Evolutionary conservation across 2,888 invertebrate genomes (phyloP).

Genomic region (Pseudococcus viburni): DNA sequence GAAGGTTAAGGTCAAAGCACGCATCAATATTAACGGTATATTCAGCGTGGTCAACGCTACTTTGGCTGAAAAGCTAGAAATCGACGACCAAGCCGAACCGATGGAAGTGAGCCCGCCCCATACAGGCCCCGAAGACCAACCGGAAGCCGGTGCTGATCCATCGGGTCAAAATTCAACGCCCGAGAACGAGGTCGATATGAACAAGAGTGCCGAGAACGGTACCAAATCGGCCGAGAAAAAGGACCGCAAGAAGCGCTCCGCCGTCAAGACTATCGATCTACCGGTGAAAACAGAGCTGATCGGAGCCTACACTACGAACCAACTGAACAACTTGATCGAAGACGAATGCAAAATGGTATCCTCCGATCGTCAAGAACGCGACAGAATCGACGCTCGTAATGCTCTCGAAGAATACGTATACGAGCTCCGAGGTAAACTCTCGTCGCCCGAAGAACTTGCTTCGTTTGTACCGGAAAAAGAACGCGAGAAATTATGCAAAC

Average conservation of each 20-base stretch:
- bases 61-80: constrained; percentile 79
- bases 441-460: constrained; percentile 82
- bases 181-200: constrained; percentile 57
- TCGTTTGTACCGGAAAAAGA: constrained; percentile 83
- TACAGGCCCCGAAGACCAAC: constrained; percentile 70
- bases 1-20: constrained; percentile 95
- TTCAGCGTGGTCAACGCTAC: constrained; percentile 90
- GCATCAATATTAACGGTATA: constrained; percentile 94
- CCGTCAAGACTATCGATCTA: constrained; percentile 84
- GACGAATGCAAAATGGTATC: constrained; percentile 88
- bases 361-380: constrained; percentile 93
- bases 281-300: constrained; percentile 84
- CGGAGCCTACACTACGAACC: constrained; percentile 78
- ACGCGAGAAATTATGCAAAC: constrained; percentile 72
- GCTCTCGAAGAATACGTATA: constrained; percentile 99
- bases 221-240: constrained; percentile 71
- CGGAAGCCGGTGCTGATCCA: not conserved
- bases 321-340: constrained; percentile 83
- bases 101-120: constrained; percentile 70
- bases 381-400: constrained; percentile 95
- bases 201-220: constrained; percentile 62
- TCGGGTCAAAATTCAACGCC: not conserved
- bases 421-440: constrained; percentile 91
- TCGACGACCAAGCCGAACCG: constrained; percentile 69
- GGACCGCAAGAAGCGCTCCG: constrained; percentile 82